Evolutionary conservation across 2,113 vertebrate genomes (phyloP), one percentile per base, ranked within the genome.

Genomic region (Mugil cephalus): DNA sequence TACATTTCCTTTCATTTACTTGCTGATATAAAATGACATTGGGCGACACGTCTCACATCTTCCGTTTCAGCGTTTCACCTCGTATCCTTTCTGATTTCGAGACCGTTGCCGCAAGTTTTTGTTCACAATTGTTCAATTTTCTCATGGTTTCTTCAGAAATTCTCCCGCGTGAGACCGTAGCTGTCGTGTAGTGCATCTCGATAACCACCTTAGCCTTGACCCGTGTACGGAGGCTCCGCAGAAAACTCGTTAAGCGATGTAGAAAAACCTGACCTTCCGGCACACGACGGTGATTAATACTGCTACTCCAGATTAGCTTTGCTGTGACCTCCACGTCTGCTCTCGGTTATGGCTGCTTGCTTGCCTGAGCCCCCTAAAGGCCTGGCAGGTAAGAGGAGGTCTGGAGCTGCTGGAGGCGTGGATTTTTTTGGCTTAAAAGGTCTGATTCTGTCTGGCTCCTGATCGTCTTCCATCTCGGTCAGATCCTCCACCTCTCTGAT

Each of bases 361-460:
- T 72, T 53, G 69, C 54, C 81, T 84, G 21, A 59, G 74, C 73
- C 56, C 73, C 42, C 18, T 56, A 56, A 75, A 77, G 76, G 71
- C 36, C 46, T 10, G 7, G 35, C 18, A 21, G 42, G 65, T 76
- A 58, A 73, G 72, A 51, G 48, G 71, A 68, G 69, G 67, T 67
- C 56, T 38, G 7, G 64, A 83, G 72, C 84, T 81, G 80, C 82
- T 75, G 67, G 73, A 85, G 58, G 55, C 60, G 68, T 76, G 68
- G 63, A 56, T 83, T 86, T 77, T n/a, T 67, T 48, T 38, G 54
- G 58, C 8, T 69, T 51, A 40, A 18, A 43, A 10, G 36, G 30
- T 88, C 53, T 66, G 53, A 74, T 80, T 82, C 71, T 64, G 40
- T 74, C 40, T 51, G 52, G 65, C 63, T 74, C 21, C 30, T 45